These are phyloP conservation scores for Holothuria scabra DNA, from an alignment of 53 echinoderm and acorn worm species.

Conservation along the genomic window DNA sequence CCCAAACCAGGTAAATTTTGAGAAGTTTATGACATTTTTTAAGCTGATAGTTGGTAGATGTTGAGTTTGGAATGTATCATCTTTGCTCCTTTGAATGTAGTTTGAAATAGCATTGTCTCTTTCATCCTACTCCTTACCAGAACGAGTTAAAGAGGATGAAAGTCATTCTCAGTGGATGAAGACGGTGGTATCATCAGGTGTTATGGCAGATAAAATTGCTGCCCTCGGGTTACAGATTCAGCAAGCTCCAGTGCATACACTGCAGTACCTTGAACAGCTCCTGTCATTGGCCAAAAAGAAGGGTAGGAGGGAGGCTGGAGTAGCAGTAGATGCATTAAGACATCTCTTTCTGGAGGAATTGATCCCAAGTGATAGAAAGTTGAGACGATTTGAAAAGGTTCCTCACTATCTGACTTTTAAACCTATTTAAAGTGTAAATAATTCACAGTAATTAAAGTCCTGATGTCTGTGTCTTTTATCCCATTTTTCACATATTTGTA, in stretches of 20 bases:
- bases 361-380: slow-evolving; percentile 78
- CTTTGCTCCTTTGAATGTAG: too few species aligned
- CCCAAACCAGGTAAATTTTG: too few species aligned
- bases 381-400: slow-evolving; percentile 83
- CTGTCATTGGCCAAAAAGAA: slow-evolving; percentile 91
- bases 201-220: slow-evolving; percentile 89
- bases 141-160: slow-evolving; percentile 55
- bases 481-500: too few species aligned
- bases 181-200: slow-evolving; percentile 87
- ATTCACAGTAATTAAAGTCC: too few species aligned
- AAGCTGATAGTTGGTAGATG: too few species aligned
- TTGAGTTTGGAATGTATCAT: too few species aligned
- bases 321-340: slow-evolving; percentile 78
- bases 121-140: slow-evolving; percentile 22
- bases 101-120: too few species aligned
- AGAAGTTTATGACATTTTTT: too few species aligned
- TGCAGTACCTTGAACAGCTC: slow-evolving; percentile 67
- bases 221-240: slow-evolving; percentile 89
- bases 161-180: slow-evolving; percentile 87
- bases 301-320: slow-evolving; percentile 82
- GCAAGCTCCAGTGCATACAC: slow-evolving; percentile 75
- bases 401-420: background rate
- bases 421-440: too few species aligned
- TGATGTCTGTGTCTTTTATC: too few species aligned
- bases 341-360: slow-evolving; percentile 86